These are phyloP conservation scores for Drosophila suzukii DNA, from an alignment of 1,140 invertebrate species.

Conservation along the genomic window DNA sequence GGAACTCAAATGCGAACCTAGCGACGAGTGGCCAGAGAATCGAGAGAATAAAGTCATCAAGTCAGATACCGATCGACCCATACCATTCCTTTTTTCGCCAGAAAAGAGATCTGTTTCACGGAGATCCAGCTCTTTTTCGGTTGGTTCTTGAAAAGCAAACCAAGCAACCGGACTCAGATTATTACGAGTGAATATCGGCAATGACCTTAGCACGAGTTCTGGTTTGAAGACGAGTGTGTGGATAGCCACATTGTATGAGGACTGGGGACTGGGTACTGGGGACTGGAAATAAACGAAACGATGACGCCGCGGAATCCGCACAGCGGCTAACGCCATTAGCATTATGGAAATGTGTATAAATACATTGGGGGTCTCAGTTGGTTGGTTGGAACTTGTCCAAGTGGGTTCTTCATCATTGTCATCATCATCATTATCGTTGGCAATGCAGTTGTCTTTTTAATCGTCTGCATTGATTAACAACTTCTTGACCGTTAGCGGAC, in stretches of 20 bases:
- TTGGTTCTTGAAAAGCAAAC: not conserved
- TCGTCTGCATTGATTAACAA: conserved; percentile 29
- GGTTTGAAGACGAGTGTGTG: not conserved
- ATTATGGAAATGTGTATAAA: conserved; percentile 66
- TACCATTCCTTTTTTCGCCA: not conserved
- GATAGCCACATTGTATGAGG: not conserved
- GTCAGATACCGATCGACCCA: conserved; percentile 5
- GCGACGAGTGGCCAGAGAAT: conserved; percentile 1
- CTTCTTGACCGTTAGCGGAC: conserved; percentile 48
- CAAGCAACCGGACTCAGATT: not conserved
- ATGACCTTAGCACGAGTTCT: conserved; percentile 45
- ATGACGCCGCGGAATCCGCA: conserved; percentile 52
- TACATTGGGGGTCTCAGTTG: conserved; percentile 15
- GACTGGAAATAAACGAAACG: conserved; percentile 29
- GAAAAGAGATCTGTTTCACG: conserved; percentile 7
- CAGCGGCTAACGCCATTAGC: conserved; percentile 57
- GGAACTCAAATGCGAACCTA: not conserved
- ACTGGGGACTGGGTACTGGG: not conserved
- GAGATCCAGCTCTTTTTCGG: not conserved
- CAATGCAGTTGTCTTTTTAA: not conserved
- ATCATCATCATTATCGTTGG: not conserved
- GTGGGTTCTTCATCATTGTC: conserved; percentile 37
- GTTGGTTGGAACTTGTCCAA: conserved; percentile 47
- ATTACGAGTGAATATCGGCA: conserved; percentile 28
- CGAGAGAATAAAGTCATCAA: conserved; percentile 27